Base-by-base conservation (phyloP, 2,113 vertebrate species). In the Melanotaenia duboulayi region DNA sequence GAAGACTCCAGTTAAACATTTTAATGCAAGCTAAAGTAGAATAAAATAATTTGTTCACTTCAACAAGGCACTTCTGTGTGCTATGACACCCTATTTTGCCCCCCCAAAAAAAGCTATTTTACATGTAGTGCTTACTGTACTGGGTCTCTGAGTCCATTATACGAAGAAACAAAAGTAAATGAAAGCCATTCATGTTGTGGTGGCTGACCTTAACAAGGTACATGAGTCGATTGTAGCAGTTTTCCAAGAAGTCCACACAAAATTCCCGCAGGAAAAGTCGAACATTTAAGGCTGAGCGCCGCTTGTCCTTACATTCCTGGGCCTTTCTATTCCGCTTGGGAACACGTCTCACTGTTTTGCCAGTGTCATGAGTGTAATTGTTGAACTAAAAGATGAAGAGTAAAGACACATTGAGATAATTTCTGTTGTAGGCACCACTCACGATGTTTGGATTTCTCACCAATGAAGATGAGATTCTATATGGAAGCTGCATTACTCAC, bases 141-240 rank as follows among this genome's bases (percentile, higher is more conserved):
- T 22, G 8, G 12, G 12, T 7, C 2, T 24, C 20, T 24, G 11
- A 11, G 24, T 63, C 48, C 39, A 4, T 56, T 11, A n/a, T 48
- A 13, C 0, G 28, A 28, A 60, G 28, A 62, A 50, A 61, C 1
- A n/a, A 9, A 48, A 1, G 23, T 1, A 22, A 59, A 59, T 14
- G 3, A 23, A 60, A 60, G 20, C 23, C 22, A 25, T 32, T 61
- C 1, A 1, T 11, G 4, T 28, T 19, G 23, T 11, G 28, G 54
- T 1, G 7, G 17, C 82, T 11, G 76, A 99, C 97, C 96, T 99
- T 99, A 52, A 99, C 97, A 0, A 95, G 91, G 75, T 95, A 96
- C 97, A 99, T 97, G 70, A 99, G 95, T 14, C 90, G 94, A 89
- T 99, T 99, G 80, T 98, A 99, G 90, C 97, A 98, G 91, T 93